Conservation (phyloP, 1,140 invertebrate genomes). For the Drosophila dunni region DNA sequence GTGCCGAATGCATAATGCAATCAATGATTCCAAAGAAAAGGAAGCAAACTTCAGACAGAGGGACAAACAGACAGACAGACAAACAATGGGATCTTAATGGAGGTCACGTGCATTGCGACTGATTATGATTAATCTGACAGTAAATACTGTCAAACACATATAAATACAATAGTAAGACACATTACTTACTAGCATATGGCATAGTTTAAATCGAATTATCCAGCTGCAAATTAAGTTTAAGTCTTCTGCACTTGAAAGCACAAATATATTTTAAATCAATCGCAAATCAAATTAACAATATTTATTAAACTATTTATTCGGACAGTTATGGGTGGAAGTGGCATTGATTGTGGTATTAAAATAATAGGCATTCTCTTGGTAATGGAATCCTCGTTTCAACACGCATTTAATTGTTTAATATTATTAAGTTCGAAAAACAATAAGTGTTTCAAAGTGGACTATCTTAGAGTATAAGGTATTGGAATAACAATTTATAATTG, state of each 20-base stretch:
- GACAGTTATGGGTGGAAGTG: not conserved
- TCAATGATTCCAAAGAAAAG: conserved; percentile 38
- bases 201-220: conserved; percentile 30
- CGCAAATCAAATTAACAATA: not conserved
- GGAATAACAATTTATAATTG: no score
- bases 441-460: no score
- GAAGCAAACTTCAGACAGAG: conserved; percentile 15
- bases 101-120: conserved; percentile 50
- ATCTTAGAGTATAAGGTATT: no score
- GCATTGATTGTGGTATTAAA: no score
- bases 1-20: conserved; percentile 52
- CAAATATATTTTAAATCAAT: conserved; percentile 2
- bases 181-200: not conserved
- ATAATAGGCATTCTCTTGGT: no score
- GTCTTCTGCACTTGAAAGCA: not conserved
- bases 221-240: conserved; percentile 36
- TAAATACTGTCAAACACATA: conserved; percentile 5
- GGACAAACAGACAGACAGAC: conserved; percentile 19
- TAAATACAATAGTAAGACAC: not conserved
- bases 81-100: conserved; percentile 55
- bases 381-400: no score
- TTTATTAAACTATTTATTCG: not conserved
- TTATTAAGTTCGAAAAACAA: no score
- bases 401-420: no score
- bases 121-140: conserved; percentile 30